Evolutionary conservation across 2,888 invertebrate species (phyloP), one percentile per base, ranked within the genome.

Genomic region (Mylabris sibirica): DNA sequence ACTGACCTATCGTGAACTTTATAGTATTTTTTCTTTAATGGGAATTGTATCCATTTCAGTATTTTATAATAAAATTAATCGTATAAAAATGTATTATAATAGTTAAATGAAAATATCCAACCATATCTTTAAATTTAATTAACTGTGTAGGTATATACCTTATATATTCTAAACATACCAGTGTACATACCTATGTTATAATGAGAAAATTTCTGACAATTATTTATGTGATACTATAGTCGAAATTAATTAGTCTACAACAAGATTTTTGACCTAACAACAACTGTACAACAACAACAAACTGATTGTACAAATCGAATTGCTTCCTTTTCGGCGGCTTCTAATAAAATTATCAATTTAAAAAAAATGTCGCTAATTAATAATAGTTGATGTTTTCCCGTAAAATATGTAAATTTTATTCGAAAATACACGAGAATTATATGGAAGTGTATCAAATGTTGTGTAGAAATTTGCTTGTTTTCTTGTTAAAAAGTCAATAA

Each of bases 1-100:
- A 74, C 70, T 75, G 75, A 75, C 75, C 75, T 72, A 73, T 24
- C 72, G 70, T 75, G 75, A 75, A 75, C 75, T 75, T 74, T 74
- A 73, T 74, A 75, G 74, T 72, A 71, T 74, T 44, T 44, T 75
- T 75, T 74, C 73, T 75, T 75, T 73, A 73, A 74, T 75, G 74
- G 65, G 72, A 73, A 74, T 75, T 73, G 70, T 73, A 30, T 30
- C 30, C 30, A 30, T 30, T 30, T 75, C 68, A 72, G 60, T 68
- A 70, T 73, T 72, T 75, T 73, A 69, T 68, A 69, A 73, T 68
- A 74, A 24, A 22, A 49, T 49, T 49, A 12, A 53, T 4, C 22
- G 22, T 24, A 53, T 22, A 24, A 53, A 70, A 70, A 70, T 49
- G 20, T 20, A 49, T 49, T 49, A 6, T 49, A 49, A 49, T 49